Base-by-base conservation (phyloP, 1,140 invertebrate species). In the Hormaphis cornu region DNA sequence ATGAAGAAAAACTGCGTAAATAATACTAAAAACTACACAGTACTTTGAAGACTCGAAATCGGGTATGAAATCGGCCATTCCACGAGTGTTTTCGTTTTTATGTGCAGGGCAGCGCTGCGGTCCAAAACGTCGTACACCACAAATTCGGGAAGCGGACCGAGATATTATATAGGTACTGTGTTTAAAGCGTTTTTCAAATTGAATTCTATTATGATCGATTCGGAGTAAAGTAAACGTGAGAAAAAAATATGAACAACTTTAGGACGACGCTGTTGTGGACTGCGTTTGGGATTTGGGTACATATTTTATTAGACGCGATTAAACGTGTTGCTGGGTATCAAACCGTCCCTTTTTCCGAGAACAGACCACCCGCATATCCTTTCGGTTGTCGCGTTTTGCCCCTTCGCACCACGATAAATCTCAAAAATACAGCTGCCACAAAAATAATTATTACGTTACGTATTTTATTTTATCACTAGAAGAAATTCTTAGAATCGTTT, bases 331-430 rank as follows among this genome's bases (percentile, higher is more conserved):
- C 33, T 12, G 40, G 40, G 20, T 61, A 28, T 26, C 8, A 5
- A 46, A 16, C 0, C 18, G 48, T 63, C 59, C 59, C 59, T 63
- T 63, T 63, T 63, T 46, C 59, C 28, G 37, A 46, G 59, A 63
- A 63, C 28, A 33, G 59, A 63, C 59, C 59, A 63, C 59, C 59
- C 44, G 42, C 44, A 48, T 48, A 14, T 16, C 18, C 28, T 28
- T 63, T 24, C 14, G 24, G 28, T 35, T 28, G 1, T 30, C 18
- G 44, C 9, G 28, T 44, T 44, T 56, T 4, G 22, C 40, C 24
- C 56, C 33, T 26, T 26, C 28, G 1, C 12, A 28, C 8, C 18
- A 1, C 5, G 20, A 48, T 63, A 35, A 63, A 63, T 63, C 59
- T 46, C 20, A 14, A 6, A 63, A 46, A 46, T 12, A 37, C 28